Evolutionary conservation across 2,797 vertebrate species (phyloP).

Genomic region (Carduelis carduelis): DNA sequence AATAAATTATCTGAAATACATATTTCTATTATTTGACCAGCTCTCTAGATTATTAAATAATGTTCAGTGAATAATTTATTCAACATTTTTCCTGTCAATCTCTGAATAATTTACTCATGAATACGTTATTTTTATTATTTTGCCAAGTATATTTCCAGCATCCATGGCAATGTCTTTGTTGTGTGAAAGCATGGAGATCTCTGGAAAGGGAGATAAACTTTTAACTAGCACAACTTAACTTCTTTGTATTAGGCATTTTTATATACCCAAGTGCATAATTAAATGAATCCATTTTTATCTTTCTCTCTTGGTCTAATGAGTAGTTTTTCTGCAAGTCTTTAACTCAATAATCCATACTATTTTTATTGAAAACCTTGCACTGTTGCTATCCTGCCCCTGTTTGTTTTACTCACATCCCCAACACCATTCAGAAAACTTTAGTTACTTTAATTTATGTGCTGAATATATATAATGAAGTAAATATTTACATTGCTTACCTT

Average conservation of each 20-base stretch:
- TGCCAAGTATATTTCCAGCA: slow-evolving; percentile 10
- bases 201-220: slow-evolving; percentile 26
- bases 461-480: background rate
- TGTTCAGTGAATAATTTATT: slow-evolving; percentile 61
- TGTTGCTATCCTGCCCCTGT: background rate
- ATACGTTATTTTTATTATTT: slow-evolving; percentile 58
- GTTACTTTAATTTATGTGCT: background rate
- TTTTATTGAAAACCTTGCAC: background rate
- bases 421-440: background rate
- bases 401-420: background rate
- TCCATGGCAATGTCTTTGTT: slow-evolving; percentile 30
- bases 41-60: slow-evolving; percentile 55
- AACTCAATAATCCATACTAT: background rate
- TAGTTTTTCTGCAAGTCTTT: background rate
- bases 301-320: background rate
- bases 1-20: slow-evolving; percentile 43
- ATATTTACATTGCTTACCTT: background rate
- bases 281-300: slow-evolving; percentile 4
- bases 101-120: slow-evolving; percentile 53
- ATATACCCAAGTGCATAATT: slow-evolving; percentile 21
- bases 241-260: slow-evolving; percentile 18
- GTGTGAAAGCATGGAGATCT: background rate
- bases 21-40: slow-evolving; percentile 61
- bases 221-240: background rate
- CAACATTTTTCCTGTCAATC: slow-evolving; percentile 57